Base-by-base conservation (phyloP, 1,140 invertebrate genomes). In the Temnothorax nylanderi region DNA sequence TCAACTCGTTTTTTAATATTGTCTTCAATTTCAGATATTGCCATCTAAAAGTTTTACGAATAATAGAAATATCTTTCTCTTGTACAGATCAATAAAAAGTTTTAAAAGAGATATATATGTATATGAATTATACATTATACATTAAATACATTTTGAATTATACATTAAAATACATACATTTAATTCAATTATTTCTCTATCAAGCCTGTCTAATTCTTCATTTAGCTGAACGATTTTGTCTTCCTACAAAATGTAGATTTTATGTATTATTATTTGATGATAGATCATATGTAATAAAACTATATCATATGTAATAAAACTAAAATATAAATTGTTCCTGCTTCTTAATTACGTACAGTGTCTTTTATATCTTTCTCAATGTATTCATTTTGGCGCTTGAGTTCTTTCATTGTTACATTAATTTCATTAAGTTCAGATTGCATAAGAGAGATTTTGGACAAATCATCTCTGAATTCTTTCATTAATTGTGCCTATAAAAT, bases 351-450 rank as follows among this genome's bases (percentile, higher is more conserved):
- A 93, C 87, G 91, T 93, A 96, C 97, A 4, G 98, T 98, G 56
- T 97, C 97, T 85, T 98, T 97, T 93, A 97, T 97, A 95, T 99
- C 99, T 65, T 97, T 97, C 93, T 98, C 97, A 37, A 98, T 98
- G 94, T 99, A 99, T 94, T 99, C 99, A 47, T 99, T 96, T 32
- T 99, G 96, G 1, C 98, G 98, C 95, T 99, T 98, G 18, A 99
- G 95, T 8, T 98, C 98, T 87, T 98, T 97, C 87, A 99, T 99
- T 95, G 99, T 98, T 58, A 98, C 98, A 94, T 99, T 98, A 18
- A 99, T 98, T 0, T 98, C 99, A 89, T 98, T 99, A 47, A 99
- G 95, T 95, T 99, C 99, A 44, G 99, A 99, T 96, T 99, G 99
- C 94, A 99, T 99, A 34, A 98, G 96, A 1, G 98, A 99, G 94